phyloP scores from a whole-genome alignment of 2,797 vertebrate genomes.

The Sebastes ruberrimus region DNA sequence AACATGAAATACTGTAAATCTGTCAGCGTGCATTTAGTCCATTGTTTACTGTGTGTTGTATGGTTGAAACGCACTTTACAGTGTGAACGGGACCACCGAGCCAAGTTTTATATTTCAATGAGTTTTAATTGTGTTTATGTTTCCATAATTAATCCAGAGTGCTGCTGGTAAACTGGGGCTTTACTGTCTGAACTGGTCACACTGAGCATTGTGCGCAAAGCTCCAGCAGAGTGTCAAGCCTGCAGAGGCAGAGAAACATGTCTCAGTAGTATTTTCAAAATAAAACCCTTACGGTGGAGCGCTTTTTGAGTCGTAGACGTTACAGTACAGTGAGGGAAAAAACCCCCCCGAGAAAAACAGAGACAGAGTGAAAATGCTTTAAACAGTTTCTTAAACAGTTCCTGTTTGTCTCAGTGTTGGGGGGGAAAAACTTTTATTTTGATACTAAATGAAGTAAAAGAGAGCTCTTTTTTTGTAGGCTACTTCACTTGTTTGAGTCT shows the following conservation, averaged over 20 bases:
- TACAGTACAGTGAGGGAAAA: neutral
- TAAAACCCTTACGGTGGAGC: neutral
- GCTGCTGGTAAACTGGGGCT: neutral
- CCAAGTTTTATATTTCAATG: neutral
- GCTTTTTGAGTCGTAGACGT: neutral
- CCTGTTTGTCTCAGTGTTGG: too few relatives aligned
- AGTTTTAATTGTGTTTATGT: neutral
- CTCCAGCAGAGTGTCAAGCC: constrained; percentile 2
- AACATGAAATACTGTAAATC: neutral
- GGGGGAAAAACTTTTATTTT: too few relatives aligned
- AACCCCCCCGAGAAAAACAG: neutral
- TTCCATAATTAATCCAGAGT: neutral
- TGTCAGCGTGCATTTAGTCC: too few relatives aligned
- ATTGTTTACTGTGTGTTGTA: neutral
- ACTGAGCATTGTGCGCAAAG: neutral
- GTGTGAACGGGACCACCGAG: neutral
- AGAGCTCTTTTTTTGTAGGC: too few relatives aligned
- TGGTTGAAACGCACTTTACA: neutral
- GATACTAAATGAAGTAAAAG: too few relatives aligned
- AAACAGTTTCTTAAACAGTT: neutral
- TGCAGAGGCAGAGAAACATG: neutral
- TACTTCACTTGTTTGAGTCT: too few relatives aligned
- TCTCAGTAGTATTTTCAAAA: constrained; percentile 25
- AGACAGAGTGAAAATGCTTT: neutral
- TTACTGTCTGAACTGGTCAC: neutral